These are phyloP conservation scores for Rhadinocentrus ornatus DNA, from an alignment of 2,797 vertebrate species.

Conservation along the genomic window DNA sequence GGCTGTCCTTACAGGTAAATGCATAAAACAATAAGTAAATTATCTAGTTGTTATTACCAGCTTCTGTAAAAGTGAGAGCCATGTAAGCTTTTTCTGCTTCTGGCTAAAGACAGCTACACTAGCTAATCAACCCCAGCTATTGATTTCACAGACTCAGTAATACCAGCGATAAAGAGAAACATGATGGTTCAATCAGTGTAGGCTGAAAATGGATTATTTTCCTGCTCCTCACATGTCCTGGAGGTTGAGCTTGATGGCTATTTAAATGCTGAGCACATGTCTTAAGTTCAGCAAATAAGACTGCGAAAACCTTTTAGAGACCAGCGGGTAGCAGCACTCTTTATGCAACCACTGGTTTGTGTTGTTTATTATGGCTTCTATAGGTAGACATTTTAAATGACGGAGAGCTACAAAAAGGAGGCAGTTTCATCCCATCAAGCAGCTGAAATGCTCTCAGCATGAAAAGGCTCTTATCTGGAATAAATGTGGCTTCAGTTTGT, in stretches of 20 bases:
- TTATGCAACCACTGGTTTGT: neutral
- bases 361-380: neutral
- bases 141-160: slow-evolving; percentile 58
- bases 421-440: too few relatives aligned
- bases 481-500: neutral
- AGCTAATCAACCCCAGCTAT: slow-evolving; percentile 62
- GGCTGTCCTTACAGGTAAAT: too few relatives aligned
- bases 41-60: too few relatives aligned
- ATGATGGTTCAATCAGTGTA: slow-evolving; percentile 64
- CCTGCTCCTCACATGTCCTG: slow-evolving; percentile 45
- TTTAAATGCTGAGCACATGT: slow-evolving; percentile 59
- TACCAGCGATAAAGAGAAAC: slow-evolving; percentile 65
- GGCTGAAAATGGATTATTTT: slow-evolving; percentile 63
- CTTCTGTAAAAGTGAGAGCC: too few relatives aligned
- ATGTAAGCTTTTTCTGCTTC: too few relatives aligned
- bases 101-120: slow-evolving; percentile 23
- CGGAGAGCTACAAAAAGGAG: neutral
- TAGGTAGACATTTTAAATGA: slow-evolving; percentile 1
- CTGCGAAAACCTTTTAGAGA: neutral
- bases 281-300: slow-evolving; percentile 40
- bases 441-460: neutral
- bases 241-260: slow-evolving; percentile 38
- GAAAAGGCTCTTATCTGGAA: neutral
- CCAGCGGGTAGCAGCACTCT: neutral
- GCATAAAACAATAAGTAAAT: too few relatives aligned